Evolutionary conservation across 2,888 invertebrate genomes (phyloP), one percentile per base, ranked within the genome.

Genomic region (Harpalus rubripes): DNA sequence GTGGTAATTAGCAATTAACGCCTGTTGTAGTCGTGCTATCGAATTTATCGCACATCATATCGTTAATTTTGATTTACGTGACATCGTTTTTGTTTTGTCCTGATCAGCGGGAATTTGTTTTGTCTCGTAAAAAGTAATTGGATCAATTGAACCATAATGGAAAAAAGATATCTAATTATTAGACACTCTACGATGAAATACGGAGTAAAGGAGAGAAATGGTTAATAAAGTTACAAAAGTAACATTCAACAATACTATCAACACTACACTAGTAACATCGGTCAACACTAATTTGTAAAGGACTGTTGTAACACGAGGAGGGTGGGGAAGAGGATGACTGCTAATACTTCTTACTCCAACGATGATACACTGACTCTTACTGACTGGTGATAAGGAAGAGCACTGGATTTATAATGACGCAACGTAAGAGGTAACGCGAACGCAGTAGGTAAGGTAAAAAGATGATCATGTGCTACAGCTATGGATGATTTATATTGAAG

Each of bases 51-150:
- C 72, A 52, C 72, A 15, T 68, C 16, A 74, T 74, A 74, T 74
- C 72, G 72, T 74, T 74, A 74, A 74, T 74, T 74, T 44, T 74
- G 72, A 74, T 74, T 74, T 74, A 74, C 18, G 44, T 12, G 72
- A 72, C 68, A 44, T 10, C 18, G 18, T 68, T 68, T 68, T 68
- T 68, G 7, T 68, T 68, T 68, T 68, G 7, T 68, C 7, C 5
- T 44, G 72, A 74, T 44, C 41, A 74, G 16, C 18, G 44, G 41
- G 72, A 44, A 74, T 44, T 74, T 44, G 16, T 74, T 44, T 74
- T 74, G n/a, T 39, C 32, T 68, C n/a, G 68, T 63, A 52, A 52
- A 52, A 52, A 52, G n/a, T 68, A 41, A 68, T 68, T 68, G 26
- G 41, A 68, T 68, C 15, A 68, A 68, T 68, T 68, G 32, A 41